Percentiles rank a stretch among this genome's conserved stretches.
Evolutionary conservation across 2,888 invertebrate species (phyloP).

Genomic region (Scrobipalpa costella): DNA sequence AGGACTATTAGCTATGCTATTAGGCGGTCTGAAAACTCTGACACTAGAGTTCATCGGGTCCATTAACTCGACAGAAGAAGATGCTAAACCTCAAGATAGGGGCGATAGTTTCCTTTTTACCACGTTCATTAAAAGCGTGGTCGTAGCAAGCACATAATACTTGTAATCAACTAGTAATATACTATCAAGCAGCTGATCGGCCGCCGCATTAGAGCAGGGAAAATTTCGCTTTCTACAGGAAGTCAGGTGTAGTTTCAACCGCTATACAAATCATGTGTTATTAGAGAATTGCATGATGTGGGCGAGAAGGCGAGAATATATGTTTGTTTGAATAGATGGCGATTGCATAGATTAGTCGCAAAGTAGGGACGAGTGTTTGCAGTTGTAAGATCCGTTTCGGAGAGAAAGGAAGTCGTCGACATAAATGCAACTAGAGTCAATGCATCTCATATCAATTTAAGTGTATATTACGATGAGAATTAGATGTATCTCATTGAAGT

Average conservation of each 20-base stretch:
- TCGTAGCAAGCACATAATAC: background rate
- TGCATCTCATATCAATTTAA: too few relatives aligned
- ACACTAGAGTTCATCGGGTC: too few relatives aligned
- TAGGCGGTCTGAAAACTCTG: too few relatives aligned
- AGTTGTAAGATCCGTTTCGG: background rate
- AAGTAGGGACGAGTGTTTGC: background rate
- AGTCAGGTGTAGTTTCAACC: slow-evolving; percentile 32
- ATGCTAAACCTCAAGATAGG: too few relatives aligned
- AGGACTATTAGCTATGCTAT: too few relatives aligned
- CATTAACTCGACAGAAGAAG: too few relatives aligned
- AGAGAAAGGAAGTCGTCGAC: background rate
- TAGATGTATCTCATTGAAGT: too few relatives aligned
- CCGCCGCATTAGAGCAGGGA: slow-evolving; percentile 37
- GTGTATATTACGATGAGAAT: too few relatives aligned
- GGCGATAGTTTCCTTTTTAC: too few relatives aligned
- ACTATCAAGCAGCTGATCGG: slow-evolving; percentile 35
- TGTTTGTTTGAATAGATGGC: background rate
- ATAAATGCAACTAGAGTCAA: too few relatives aligned
- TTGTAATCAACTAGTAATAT: slow-evolving; percentile 15
- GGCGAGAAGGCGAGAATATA: slow-evolving; percentile 12
- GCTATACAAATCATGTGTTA: slow-evolving; percentile 29
- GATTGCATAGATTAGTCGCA: slow-evolving; percentile 8
- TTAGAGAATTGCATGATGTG: slow-evolving; percentile 26
- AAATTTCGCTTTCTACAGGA: slow-evolving; percentile 51
- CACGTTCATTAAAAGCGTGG: too few relatives aligned